phyloP scores from a whole-genome alignment of 2,888 invertebrate genomes.

The Ophraella communa region DNA sequence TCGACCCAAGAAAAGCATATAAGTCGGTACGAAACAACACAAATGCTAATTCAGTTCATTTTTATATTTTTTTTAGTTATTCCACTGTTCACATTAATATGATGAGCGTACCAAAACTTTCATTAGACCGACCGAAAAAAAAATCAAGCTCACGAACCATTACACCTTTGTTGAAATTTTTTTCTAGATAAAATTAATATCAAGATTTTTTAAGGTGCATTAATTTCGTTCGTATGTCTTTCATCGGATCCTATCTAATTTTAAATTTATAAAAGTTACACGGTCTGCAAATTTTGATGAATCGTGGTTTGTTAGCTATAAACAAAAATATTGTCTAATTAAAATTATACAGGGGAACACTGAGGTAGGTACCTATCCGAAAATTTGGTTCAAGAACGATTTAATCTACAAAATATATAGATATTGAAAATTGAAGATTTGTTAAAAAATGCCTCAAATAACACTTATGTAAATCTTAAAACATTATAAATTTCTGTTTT shows the following conservation, averaged over 20 bases:
- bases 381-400: no score
- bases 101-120: not conserved
- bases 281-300: not conserved
- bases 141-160: not conserved
- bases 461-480: no score
- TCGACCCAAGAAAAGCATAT: no score
- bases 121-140: not conserved
- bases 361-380: no score
- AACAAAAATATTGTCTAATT: not conserved
- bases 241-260: not conserved
- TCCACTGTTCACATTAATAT: not conserved
- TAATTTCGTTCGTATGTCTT: not conserved
- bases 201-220: not conserved
- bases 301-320: not conserved
- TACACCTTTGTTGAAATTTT: not conserved
- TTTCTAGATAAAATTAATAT: not conserved
- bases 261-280: not conserved
- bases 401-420: no score
- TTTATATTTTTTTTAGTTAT: not conserved
- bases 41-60: no score
- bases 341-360: not conserved
- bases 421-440: no score
- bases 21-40: no score
- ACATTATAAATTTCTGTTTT: no score
- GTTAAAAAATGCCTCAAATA: no score